Evolutionary conservation across 2,797 vertebrate genomes (phyloP).

Genomic region (Danio choprae): DNA sequence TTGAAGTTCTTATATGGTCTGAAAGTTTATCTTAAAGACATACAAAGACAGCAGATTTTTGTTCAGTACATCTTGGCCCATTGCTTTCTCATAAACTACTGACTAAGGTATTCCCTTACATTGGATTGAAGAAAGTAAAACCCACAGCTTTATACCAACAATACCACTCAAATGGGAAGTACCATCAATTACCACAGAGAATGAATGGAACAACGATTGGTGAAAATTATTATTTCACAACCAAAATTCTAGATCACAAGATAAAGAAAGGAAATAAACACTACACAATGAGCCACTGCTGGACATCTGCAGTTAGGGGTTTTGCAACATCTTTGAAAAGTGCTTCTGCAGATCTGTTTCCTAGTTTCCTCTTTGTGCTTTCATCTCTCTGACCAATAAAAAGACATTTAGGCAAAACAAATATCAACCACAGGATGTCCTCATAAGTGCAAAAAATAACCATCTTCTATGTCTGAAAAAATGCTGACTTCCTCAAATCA

Average conservation of each 20-base stretch:
- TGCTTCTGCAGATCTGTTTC: constrained; percentile 35
- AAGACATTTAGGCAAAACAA: constrained; percentile 32
- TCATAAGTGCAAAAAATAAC: constrained; percentile 33
- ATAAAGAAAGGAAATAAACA: not conserved
- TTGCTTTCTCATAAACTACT: not conserved
- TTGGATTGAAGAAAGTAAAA: not conserved
- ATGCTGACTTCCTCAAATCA: constrained; percentile 65
- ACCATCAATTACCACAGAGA: not conserved
- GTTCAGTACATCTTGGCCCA: not conserved
- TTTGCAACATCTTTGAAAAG: constrained; percentile 1
- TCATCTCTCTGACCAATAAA: constrained; percentile 38
- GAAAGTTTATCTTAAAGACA: not conserved
- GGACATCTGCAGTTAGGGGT: not conserved
- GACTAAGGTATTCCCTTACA: not conserved
- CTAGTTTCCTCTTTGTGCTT: constrained; percentile 30
- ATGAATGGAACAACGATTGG: not conserved
- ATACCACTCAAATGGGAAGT: not conserved
- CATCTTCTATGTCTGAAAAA: constrained; percentile 34
- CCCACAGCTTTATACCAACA: constrained; percentile 9
- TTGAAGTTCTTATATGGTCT: not conserved
- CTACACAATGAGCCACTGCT: not conserved
- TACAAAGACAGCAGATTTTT: not conserved
- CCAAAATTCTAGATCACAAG: not conserved
- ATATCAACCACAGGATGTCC: constrained; percentile 65
- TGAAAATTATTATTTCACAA: not conserved